Base-by-base conservation (phyloP, 2,888 invertebrate species). In the Chesias legatella region DNA sequence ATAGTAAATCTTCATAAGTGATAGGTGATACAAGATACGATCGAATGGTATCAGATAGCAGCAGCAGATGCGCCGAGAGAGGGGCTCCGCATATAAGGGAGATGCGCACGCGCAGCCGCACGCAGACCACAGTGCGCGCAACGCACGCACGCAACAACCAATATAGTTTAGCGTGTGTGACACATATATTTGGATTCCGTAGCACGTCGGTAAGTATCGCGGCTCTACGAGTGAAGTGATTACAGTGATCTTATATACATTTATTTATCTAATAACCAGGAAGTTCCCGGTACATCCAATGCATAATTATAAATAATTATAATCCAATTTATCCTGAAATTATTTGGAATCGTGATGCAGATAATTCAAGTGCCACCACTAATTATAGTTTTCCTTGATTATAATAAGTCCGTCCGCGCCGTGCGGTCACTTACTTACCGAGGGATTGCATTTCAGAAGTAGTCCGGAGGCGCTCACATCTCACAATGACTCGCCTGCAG, bases 51-150 rank as follows among this genome's bases (percentile, higher is more conserved):
- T 43, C 45, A 35, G 33, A 30, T n/a, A n/a, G n/a, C 23, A 13
- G 30, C 37, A 46, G 30, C 37, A 46, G 51, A 49, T 45, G 47
- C 33, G 30, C 32, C 48, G 46, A 54, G 61, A 67, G 74, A 66
- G 76, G 79, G 80, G 79, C 32, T 58, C 48, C 42, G 51, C 64
- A 80, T 81, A 81, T 68, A 81, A 68, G 46, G 63, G 62, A 66
- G 75, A 71, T 66, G 78, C 67, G 70, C 63, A 9, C 6, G 38
- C 56, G 56, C 50, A 51, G 40, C 37, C 48, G 49, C 63, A 65
- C n/a, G n/a, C n/a, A n/a, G n/a, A n/a, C n/a, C n/a, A n/a, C 69
- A 76, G 73, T 73, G 65, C 68, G 43, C 32, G 6, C 24, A n/a
- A 38, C n/a, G 27, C 47, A 53, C 61, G 56, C 51, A 48, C 42